Evolutionary conservation across 2,797 vertebrate genomes (phyloP).

Genomic region (Aphelocoma californica): DNA sequence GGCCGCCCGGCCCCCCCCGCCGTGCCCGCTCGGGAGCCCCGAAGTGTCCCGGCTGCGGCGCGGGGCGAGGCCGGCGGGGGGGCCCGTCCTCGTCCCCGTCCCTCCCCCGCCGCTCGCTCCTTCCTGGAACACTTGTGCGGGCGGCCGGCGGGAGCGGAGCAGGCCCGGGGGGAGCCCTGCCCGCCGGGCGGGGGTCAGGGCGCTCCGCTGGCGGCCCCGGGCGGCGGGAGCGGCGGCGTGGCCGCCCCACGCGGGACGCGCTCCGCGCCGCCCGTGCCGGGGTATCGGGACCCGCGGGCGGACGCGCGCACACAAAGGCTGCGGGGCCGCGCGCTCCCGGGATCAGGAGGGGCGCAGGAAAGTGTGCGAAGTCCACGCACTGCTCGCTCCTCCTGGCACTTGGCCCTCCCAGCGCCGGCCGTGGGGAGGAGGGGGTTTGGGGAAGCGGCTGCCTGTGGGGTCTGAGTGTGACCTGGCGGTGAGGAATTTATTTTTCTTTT

Average conservation of each 20-base stretch:
- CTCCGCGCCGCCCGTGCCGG: background rate
- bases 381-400: background rate
- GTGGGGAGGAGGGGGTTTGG: background rate
- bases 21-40: background rate
- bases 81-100: background rate
- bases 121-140: slow-evolving; percentile 1
- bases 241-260: slow-evolving; percentile 32
- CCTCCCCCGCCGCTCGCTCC: background rate
- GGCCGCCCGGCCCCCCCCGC: background rate
- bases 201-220: background rate
- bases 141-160: slow-evolving; percentile 43
- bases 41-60: background rate
- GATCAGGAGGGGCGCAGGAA: background rate
- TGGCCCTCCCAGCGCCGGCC: background rate
- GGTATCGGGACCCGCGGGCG: background rate
- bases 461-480: background rate
- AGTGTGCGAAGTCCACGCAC: background rate
- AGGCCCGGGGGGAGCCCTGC: slow-evolving; percentile 48
- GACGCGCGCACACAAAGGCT: background rate
- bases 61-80: background rate
- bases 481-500: background rate
- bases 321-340: background rate
- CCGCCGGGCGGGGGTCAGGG: background rate
- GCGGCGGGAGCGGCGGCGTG: slow-evolving; percentile 15
- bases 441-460: background rate